Conservation (phyloP, 64 coral and sea anemone genomes). For the Dendronephthya gigantea region DNA sequence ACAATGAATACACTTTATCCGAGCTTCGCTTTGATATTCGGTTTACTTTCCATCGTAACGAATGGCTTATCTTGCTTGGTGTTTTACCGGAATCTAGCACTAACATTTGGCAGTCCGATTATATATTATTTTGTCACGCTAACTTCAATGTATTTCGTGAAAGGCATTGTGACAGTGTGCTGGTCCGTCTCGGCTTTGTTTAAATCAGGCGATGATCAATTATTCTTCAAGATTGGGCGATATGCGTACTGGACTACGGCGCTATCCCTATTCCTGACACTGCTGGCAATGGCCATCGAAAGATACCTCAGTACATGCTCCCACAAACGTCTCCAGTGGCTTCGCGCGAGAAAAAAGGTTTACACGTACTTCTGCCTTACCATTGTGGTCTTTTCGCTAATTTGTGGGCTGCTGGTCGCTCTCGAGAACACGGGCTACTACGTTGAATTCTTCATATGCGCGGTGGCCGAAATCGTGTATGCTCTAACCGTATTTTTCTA, state of each 20-base stretch:
- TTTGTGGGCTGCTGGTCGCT: neutral
- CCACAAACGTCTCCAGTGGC: neutral
- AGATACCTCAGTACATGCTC: neutral
- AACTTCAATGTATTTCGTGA: neutral
- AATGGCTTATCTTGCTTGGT: neutral
- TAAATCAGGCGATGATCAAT: neutral
- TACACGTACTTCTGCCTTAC: neutral
- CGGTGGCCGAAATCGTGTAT: neutral
- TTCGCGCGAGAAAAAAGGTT: neutral
- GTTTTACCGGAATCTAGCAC: neutral
- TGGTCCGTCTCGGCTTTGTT: neutral
- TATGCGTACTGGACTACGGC: constrained; percentile 8
- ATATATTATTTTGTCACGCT: constrained; percentile 7
- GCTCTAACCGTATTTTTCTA: neutral
- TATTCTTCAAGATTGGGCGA: neutral
- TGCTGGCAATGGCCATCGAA: neutral
- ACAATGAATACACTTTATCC: neutral
- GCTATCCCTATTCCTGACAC: neutral
- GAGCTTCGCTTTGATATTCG: neutral
- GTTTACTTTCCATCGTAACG: neutral
- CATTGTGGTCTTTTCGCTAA: neutral
- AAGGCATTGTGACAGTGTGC: neutral
- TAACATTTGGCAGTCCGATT: constrained; percentile 4
- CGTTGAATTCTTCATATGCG: neutral
- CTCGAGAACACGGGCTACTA: neutral